Evolutionary conservation across 2,113 vertebrate genomes (phyloP), one percentile per base, ranked within the genome.

Genomic region (Erinaceus europaeus): DNA sequence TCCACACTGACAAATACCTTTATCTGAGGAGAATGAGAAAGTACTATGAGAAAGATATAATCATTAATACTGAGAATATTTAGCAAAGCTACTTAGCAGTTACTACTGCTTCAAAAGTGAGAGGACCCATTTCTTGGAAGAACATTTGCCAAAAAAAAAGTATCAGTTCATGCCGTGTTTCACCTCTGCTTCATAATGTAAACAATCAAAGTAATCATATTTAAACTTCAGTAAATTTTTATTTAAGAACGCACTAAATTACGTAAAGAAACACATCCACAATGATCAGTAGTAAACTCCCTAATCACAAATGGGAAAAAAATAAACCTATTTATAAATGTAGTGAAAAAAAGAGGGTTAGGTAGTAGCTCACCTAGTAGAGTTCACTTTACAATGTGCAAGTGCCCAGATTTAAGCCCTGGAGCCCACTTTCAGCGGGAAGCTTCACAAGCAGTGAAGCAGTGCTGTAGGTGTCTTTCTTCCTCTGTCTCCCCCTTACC

Each of bases 1-100:
- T 71, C 59, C 61, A 85, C 12, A 83, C 0, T 38, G 53, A 82
- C 52, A 68, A 85, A 88, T 17, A 50, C 21, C 64, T 67, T 71
- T 50, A 61, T 65, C 14, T 73, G 34, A 89, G 89, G 40, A 84
- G 23, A 79, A 87, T 90, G 53, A 84, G 38, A 84, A 69, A 74
- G 38, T 73, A 73, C 67, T 87, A 75, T 64, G 38, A 81, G 38
- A 84, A 83, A 90, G 29, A 90, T 5, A 69, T 55, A 90, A 48
- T 57, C 36, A 76, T 69, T 55, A 52, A 55, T 83, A 75, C 0
- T 50, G 59, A 73, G 46, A 91, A 64, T 36, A 68, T 65, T 85
- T 57, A 74, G 82, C 46, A 76, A 8, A 40, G 27, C 44, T 57
- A 80, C n/a, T 72, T 67, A 55, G 81, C 5, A 61, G 59, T n/a